Base-by-base conservation (phyloP, 2,797 vertebrate species). In the Varecia variegata region DNA sequence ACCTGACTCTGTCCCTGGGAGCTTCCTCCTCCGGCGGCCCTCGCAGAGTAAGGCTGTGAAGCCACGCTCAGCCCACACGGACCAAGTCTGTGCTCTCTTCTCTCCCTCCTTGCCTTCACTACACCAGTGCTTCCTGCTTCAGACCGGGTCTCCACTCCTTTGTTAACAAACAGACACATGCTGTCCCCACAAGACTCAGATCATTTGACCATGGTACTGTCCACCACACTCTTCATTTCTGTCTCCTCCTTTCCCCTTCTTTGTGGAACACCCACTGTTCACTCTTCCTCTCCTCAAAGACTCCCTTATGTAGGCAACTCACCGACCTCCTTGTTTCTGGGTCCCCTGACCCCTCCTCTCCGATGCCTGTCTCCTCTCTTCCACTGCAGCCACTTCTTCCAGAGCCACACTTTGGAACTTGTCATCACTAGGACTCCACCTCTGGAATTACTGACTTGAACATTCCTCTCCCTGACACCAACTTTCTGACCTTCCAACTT, bases 361-460 rank as follows among this genome's bases (percentile, higher is more conserved):
- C 43, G 65, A 7, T 20, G 3, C 21, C 32, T 85, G 35, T 58
- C 38, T 74, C 88, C 32, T 38, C 43, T 30, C 60, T 65, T 68
- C 32, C 8, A 70, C 27, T 79, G 40, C 7, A 56, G 60, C 20
- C 25, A 32, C 30, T 62, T 92, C 50, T 92, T 88, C 54, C 62
- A 60, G 85, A 87, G 76, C 80, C n/a, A 76, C 30, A 82, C 90
- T 90, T 47, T 38, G 47, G 45, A 84, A 54, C 35, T 84, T 95
- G 83, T 94, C 76, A 56, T 86, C 70, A 47, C 79, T 84, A 45
- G 2, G 3, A 18, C n/a, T 30, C n/a, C 84, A 93, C 76, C 38
- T 92, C 87, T 79, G 80, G 94, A 94, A 88, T 95, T 76, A 84
- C 81, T 58, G 62, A 71, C 95, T 45, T 73, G 62, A 82, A 52